Evolutionary conservation across 1,140 invertebrate species (phyloP).

Genomic region (Procambarus clarkii): DNA sequence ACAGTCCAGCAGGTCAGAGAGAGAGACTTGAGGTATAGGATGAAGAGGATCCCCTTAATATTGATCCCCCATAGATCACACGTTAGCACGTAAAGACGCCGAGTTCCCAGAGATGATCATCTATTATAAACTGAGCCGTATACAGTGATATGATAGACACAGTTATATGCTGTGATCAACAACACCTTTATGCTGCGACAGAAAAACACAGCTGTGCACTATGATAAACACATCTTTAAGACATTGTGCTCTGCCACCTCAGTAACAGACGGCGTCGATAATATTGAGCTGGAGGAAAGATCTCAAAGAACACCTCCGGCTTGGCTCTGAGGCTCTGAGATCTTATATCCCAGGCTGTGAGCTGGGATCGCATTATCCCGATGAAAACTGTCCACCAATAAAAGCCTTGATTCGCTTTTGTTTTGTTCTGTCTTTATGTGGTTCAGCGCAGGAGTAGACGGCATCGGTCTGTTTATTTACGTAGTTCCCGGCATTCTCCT

Average conservation of each 20-base stretch:
- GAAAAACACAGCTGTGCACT: no score
- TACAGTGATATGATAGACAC: no score
- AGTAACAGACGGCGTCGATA: not conserved
- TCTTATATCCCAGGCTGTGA: not conserved
- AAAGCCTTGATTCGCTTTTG: not conserved
- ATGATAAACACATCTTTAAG: not conserved
- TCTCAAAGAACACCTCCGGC: not conserved
- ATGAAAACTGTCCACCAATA: constrained; percentile 4
- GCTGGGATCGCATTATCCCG: not conserved
- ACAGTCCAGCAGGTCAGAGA: no score
- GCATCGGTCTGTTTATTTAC: not conserved
- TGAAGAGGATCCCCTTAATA: no score
- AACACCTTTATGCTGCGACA: no score
- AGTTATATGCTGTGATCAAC: no score
- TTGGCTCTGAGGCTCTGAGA: no score
- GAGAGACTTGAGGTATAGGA: no score
- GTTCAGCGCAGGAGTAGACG: not conserved
- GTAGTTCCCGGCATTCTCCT: not conserved
- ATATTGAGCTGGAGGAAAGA: not conserved
- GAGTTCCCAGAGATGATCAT: no score
- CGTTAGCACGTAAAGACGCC: no score
- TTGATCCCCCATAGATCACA: no score
- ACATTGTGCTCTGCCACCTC: not conserved
- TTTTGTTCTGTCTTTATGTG: not conserved
- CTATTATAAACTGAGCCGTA: no score